Evolutionary conservation across 2,113 vertebrate species (phyloP).

Genomic region (Pagrus major): DNA sequence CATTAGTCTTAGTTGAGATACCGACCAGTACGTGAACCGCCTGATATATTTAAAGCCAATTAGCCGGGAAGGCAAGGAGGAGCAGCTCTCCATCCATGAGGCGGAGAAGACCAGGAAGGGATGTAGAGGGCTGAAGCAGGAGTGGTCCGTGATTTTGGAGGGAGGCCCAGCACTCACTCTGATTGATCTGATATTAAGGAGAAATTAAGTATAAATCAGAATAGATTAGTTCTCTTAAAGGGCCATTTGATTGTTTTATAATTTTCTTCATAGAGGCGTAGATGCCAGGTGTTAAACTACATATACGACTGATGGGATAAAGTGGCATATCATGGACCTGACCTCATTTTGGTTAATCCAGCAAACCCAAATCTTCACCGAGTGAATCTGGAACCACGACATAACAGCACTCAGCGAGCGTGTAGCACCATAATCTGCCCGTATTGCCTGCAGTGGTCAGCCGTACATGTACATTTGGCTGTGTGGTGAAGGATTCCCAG

Average conservation of each 20-base stretch:
- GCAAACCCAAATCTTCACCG: slow-evolving; percentile 1
- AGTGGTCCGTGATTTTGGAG: neutral
- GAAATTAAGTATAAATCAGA: neutral
- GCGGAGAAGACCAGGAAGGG: slow-evolving; percentile 20
- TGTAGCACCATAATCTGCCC: slow-evolving; percentile 34
- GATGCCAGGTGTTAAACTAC: neutral
- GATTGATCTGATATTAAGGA: slow-evolving; percentile 22
- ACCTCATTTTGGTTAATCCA: slow-evolving; percentile 12
- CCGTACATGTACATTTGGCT: slow-evolving; percentile 58
- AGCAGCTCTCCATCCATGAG: slow-evolving; percentile 43
- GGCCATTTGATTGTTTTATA: neutral
- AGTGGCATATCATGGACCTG: neutral
- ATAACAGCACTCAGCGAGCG: slow-evolving; percentile 13
- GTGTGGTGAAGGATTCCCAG: slow-evolving; percentile 77
- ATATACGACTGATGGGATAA: neutral
- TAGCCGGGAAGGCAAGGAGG: slow-evolving; percentile 66
- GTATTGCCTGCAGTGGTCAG: slow-evolving; percentile 68
- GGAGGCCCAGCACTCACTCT: neutral
- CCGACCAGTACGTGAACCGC: slow-evolving; percentile 77
- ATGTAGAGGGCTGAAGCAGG: neutral
- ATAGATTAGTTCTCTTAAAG: neutral
- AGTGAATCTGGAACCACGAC: slow-evolving; percentile 38
- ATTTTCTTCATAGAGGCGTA: neutral
- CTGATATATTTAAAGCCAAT: slow-evolving; percentile 85
- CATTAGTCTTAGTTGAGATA: slow-evolving; percentile 81